Evolutionary conservation across 2,113 vertebrate genomes (phyloP).

Genomic region (Dromiciops gliroides): DNA sequence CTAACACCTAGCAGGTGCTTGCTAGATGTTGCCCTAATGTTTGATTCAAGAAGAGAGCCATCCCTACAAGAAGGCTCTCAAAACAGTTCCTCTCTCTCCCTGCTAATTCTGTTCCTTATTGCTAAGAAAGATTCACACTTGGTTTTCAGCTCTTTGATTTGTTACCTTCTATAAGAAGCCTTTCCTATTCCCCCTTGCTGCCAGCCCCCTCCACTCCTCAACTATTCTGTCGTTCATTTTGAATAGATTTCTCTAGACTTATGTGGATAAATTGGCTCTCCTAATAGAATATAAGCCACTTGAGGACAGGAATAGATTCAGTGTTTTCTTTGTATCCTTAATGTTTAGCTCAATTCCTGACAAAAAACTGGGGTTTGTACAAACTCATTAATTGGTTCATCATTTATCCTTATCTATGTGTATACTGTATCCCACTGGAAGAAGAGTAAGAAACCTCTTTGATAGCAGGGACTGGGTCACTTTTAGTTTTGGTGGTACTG

Average conservation of each 20-base stretch:
- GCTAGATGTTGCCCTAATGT: background rate
- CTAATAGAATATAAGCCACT: background rate
- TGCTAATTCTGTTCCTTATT: background rate
- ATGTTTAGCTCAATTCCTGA: background rate
- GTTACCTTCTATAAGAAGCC: background rate
- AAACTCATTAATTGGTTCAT: background rate
- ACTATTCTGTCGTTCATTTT: background rate
- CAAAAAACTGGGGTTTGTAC: background rate
- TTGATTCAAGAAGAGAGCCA: background rate
- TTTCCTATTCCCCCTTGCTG: background rate
- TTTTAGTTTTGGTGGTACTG: no score
- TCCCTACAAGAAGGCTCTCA: background rate
- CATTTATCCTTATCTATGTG: background rate
- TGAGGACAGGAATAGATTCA: background rate
- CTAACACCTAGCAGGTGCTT: background rate
- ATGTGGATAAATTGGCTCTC: background rate
- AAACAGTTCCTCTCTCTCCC: background rate
- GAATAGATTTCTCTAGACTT: background rate
- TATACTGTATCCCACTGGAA: background rate
- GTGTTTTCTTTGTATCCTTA: background rate
- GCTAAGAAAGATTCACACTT: background rate
- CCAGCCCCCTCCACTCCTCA: background rate
- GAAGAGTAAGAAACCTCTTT: background rate
- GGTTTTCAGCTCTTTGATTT: no score
- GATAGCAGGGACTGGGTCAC: background rate